Percentiles rank a stretch among this genome's conserved stretches.
Evolutionary conservation across 2,113 vertebrate genomes (phyloP).

Genomic region (Anser cygnoides): DNA sequence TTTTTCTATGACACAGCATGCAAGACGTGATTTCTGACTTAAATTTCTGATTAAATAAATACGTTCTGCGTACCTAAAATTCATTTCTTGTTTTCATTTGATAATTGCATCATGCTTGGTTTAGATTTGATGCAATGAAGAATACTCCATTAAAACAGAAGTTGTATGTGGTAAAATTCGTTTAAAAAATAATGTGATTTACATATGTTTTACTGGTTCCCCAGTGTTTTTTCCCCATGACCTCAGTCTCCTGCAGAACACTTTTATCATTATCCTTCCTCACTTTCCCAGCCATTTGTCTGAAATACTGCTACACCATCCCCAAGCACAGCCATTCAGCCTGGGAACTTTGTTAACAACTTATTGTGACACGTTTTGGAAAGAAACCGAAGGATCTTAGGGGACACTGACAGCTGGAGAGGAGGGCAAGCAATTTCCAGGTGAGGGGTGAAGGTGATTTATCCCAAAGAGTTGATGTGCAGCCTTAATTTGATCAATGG

Average conservation of each 20-base stretch:
- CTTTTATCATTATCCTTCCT: neutral
- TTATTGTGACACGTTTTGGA: neutral
- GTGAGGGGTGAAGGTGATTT: neutral
- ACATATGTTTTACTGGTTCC: neutral
- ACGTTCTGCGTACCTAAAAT: slow-evolving; percentile 40
- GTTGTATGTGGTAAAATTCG: neutral
- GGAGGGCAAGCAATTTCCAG: neutral
- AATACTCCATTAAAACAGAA: slow-evolving; percentile 12
- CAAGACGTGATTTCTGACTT: slow-evolving; percentile 22
- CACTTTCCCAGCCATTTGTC: neutral
- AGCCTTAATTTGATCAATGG: neutral
- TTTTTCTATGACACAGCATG: neutral
- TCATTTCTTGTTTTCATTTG: slow-evolving; percentile 20
- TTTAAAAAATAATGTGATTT: slow-evolving; percentile 13
- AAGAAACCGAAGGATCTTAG: neutral
- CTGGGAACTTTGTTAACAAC: neutral
- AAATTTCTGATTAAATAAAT: slow-evolving; percentile 28
- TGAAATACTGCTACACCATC: neutral
- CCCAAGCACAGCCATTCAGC: neutral
- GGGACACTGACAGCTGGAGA: neutral
- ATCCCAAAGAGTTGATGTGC: neutral
- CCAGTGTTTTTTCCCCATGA: neutral
- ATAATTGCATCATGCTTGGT: neutral
- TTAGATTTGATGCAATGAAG: neutral
- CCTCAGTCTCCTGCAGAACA: neutral